Base-by-base conservation (phyloP, 2,888 invertebrate genomes). In the Drosophila paranaensis region DNA sequence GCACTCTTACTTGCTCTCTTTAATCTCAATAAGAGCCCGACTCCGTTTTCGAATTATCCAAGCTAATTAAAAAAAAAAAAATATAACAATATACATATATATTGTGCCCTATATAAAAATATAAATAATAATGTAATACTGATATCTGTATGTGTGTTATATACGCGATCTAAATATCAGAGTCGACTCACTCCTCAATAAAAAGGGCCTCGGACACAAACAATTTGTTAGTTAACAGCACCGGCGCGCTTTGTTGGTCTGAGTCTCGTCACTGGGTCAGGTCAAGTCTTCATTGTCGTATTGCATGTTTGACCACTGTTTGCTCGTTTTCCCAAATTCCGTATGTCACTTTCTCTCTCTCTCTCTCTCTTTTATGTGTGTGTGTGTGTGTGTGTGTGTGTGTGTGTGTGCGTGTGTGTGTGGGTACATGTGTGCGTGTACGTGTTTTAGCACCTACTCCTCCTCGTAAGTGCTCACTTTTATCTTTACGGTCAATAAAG, bases 401-500 rank as follows among this genome's bases (percentile, higher is more conserved):
- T 33, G 30, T 6, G 9, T 13, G 57, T 70, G 79, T 62, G 66
- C 70, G 72, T 73, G 57, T 71, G n/a, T 25, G 25, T 33, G 10
- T 14, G 57, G 4, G 27, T 27, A 6, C 5, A 27, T 6, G 6
- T 33, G 30, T 6, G 9, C 13, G 57, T 70, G 79, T 62, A 67
- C 70, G 72, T 73, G 57, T 71, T 84, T 84, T 88, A 78, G 72
- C 83, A 89, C 83, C 83, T 84, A 89, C 71, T 87, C 72, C 79
- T 74, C 57, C 51, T 69, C 64, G 75, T 75, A 74, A 84, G 79
- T 73, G 68, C 57, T 71, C 66, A 70, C 57, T 75, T 78, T 83
- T 87, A 87, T 89, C 89, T 89, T 81, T 78, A 84, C 71, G 88
- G 89, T 78, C 82, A 84, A 78, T 84, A 81, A 75, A 74, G 66